A percentile compares a stretch with the other conserved stretches of the same genome.
These are phyloP conservation scores for Beris morrisii DNA, from an alignment of 2,888 invertebrate species.

Conservation along the genomic window DNA sequence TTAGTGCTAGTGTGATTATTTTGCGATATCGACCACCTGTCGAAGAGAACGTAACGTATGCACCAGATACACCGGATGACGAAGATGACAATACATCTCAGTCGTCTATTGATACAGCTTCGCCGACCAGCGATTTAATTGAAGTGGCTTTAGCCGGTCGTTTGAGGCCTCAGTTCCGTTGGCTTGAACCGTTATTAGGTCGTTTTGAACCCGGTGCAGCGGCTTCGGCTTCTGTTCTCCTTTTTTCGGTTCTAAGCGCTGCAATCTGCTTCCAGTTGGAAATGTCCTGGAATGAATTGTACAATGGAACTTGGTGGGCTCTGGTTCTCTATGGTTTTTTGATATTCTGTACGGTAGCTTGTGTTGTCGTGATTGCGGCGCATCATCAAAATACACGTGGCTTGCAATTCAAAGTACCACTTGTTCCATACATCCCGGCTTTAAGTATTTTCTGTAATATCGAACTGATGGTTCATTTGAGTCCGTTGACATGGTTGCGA, in stretches of 20 bases:
- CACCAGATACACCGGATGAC: slow-evolving; percentile 59
- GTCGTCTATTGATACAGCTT: slow-evolving; percentile 64
- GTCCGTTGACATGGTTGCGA: slow-evolving; percentile 78
- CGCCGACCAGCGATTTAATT: slow-evolving; percentile 60
- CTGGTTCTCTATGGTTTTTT: slow-evolving; percentile 65
- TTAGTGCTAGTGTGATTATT: slow-evolving; percentile 86
- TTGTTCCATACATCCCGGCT: slow-evolving; percentile 78
- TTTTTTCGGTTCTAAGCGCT: slow-evolving; percentile 69
- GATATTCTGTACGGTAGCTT: slow-evolving; percentile 64
- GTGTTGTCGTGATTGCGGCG: slow-evolving; percentile 74
- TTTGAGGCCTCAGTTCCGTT: slow-evolving; percentile 70
- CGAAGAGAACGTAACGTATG: slow-evolving; percentile 59
- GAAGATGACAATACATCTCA: slow-evolving; percentile 65
- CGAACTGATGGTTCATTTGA: slow-evolving; percentile 80
- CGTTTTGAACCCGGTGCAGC: slow-evolving; percentile 76
- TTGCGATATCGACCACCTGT: slow-evolving; percentile 73
- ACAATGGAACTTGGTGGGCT: slow-evolving; percentile 68
- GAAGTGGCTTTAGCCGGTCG: slow-evolving; percentile 72
- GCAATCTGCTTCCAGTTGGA: slow-evolving; percentile 70
- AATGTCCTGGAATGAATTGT: slow-evolving; percentile 62
- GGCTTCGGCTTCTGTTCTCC: slow-evolving; percentile 71
- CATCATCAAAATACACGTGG: slow-evolving; percentile 75
- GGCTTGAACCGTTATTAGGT: slow-evolving; percentile 73
- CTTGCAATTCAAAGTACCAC: slow-evolving; percentile 75
- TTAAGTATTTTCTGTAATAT: slow-evolving; percentile 80